Evolutionary conservation across 1,140 invertebrate genomes (phyloP).

Genomic region (Manduca sexta): DNA sequence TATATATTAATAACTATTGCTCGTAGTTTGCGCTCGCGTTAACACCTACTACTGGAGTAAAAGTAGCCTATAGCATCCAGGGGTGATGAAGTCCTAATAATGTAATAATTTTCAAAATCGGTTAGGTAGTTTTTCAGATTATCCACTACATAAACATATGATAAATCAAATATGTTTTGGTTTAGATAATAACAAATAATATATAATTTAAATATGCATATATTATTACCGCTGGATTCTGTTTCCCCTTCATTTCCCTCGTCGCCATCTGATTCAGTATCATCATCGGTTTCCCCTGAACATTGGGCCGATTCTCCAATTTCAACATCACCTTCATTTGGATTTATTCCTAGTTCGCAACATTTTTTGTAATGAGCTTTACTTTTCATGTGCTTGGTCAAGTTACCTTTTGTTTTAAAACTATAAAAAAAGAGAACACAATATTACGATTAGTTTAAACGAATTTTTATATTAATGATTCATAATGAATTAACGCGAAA

Average conservation of each 20-base stretch:
- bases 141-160: too few relatives aligned
- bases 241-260: constrained; percentile 81
- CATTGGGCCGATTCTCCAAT: constrained; percentile 68
- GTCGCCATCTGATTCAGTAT: constrained; percentile 78
- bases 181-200: constrained; percentile 1
- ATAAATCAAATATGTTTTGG: too few relatives aligned
- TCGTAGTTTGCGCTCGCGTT: too few relatives aligned
- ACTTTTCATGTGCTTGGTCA: constrained; percentile 99
- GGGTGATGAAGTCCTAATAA: too few relatives aligned
- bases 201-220: not conserved
- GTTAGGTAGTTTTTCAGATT: too few relatives aligned
- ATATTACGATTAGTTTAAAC: not conserved
- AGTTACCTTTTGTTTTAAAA: constrained; percentile 98
- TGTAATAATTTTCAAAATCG: too few relatives aligned
- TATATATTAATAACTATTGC: too few relatives aligned
- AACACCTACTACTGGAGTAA: too few relatives aligned
- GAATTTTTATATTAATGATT: not conserved
- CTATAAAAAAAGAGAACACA: constrained; percentile 67
- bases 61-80: too few relatives aligned
- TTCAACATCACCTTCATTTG: constrained; percentile 80
- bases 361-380: constrained; percentile 97
- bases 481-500: too few relatives aligned
- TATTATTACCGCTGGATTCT: constrained; percentile 78
- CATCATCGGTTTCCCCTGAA: constrained; percentile 74
- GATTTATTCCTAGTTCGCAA: constrained; percentile 85